Evolutionary conservation across 2,113 vertebrate species (phyloP), one percentile per base, ranked within the genome.

Genomic region (Capreolus pygargus): DNA sequence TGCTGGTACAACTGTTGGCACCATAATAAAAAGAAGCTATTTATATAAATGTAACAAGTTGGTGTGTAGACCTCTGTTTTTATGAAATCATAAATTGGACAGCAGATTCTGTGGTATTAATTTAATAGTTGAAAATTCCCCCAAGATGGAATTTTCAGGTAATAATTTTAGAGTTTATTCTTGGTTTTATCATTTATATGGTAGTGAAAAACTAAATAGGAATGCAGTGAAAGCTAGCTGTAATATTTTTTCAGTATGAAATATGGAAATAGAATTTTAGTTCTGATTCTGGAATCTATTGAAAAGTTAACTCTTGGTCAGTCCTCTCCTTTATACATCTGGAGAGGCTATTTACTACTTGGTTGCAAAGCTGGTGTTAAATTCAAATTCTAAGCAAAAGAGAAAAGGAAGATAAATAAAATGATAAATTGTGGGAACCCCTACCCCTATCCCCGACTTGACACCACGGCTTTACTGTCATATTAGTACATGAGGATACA

Each of bases 291-390:
- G 11, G 89, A 64, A 58, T 93, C 64, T 91, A 5, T 76, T 90
- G 88, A 58, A 93, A 93, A 95, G 15, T 39, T 96, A 94, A 89
- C 76, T 91, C 2, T 82, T 86, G n/a, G 60, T 82, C 39, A 96
- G 1, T 58, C 17, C 64, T 90, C 39, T 96, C 57, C 54, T 97
- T 84, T 58, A 91, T 13, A 83, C 9, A 57, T 84, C 52, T 93
- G 7, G 17, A 86, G 30, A 60, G 52, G 27, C 28, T 89, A 15
- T 96, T 94, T 78, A 87, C 60, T 95, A 16, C 25, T 96, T 97
- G 92, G 61, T 95, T 92, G 13, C 55, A 93, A 86, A 96, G 19
- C 58, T 93, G n/a, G 14, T 89, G 64, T 83, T 94, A 89, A 96
- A 95, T 94, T 36, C 43, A 33, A 27, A 43, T 94, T 43, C 9